A percentile compares a stretch with the other conserved stretches of the same genome.
phyloP scores from a whole-genome alignment of 1,140 invertebrate genomes.

The Limonius californicus region DNA sequence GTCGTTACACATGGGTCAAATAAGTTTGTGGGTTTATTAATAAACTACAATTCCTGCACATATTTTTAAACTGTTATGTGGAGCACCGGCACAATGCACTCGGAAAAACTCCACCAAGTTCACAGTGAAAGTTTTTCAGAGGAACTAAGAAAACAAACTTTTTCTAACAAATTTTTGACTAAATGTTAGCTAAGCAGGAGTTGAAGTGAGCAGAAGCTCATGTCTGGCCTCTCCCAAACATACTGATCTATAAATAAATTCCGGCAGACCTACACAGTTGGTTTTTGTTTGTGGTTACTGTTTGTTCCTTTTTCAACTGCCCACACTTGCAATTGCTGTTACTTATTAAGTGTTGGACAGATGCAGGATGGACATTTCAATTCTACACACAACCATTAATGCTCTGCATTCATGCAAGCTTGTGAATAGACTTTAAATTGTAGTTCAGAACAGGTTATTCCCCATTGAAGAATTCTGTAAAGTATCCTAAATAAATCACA shows the following conservation, averaged over 20 bases:
- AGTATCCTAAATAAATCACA: too few relatives aligned
- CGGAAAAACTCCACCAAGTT: neutral
- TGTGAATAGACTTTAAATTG: too few relatives aligned
- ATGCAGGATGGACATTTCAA: neutral
- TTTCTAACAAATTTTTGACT: neutral
- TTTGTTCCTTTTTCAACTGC: constrained; percentile 29
- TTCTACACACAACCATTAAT: neutral
- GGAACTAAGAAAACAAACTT: neutral
- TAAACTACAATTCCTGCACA: neutral
- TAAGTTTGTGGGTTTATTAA: neutral
- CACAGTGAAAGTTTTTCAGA: too few relatives aligned
- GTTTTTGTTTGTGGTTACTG: constrained; percentile 20
- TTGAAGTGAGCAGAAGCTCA: constrained; percentile 12
- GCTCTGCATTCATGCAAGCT: neutral
- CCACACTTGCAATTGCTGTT: constrained; percentile 24
- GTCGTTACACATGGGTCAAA: too few relatives aligned
- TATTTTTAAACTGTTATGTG: too few relatives aligned
- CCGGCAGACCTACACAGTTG: constrained; percentile 31
- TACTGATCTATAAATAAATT: constrained; percentile 41
- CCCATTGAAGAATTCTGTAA: too few relatives aligned
- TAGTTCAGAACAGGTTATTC: too few relatives aligned
- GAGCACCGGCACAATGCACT: too few relatives aligned
- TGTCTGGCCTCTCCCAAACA: constrained; percentile 26
- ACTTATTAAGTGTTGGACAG: neutral
- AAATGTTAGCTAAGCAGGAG: constrained; percentile 6